Conservation (phyloP, 2,797 vertebrate genomes). For the Antennarius maculatus region DNA sequence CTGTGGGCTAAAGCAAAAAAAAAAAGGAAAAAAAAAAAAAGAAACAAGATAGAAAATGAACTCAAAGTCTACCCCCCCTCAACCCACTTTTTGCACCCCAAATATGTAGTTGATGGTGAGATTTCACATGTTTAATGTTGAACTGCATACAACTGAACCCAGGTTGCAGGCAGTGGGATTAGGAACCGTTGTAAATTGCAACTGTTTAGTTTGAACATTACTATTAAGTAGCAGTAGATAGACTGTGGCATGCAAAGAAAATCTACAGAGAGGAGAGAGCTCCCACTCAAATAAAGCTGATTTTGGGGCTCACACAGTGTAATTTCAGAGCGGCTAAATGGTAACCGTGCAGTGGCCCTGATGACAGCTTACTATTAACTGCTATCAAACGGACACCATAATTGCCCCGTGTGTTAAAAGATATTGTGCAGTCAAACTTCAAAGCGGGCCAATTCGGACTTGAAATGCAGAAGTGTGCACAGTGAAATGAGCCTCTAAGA, state of each 20-base stretch:
- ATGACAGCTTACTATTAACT: conserved; percentile 68
- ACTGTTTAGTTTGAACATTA: conserved; percentile 17
- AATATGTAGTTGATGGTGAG: conserved; percentile 12
- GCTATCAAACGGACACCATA: conserved; percentile 66
- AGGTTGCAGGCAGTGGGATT: conserved; percentile 3
- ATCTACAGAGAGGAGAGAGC: conserved; percentile 32
- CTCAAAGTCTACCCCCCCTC: conserved; percentile 1
- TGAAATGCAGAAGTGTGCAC: conserved; percentile 31
- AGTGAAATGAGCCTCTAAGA: conserved; percentile 43
- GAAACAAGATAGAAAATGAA: conserved; percentile 51
- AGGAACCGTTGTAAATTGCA: conserved; percentile 15
- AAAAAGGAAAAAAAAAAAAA: conserved; percentile 1
- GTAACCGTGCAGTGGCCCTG: conserved; percentile 56
- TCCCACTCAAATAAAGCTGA: conserved; percentile 56
- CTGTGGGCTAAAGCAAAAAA: conserved; percentile 41
- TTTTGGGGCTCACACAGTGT: conserved; percentile 39
- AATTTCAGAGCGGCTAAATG: conserved; percentile 65
- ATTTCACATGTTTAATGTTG: conserved; percentile 4
- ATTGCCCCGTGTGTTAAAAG: conserved; percentile 69
- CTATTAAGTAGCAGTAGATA: conserved; percentile 5
- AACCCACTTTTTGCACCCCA: no score
- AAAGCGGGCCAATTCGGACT: conserved; percentile 40
- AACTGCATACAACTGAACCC: conserved; percentile 6
- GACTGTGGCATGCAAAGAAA: conserved; percentile 9
- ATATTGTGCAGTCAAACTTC: conserved; percentile 68